These are phyloP conservation scores for Lysiphlebus fabarum DNA, from an alignment of 1,140 invertebrate species.

Conservation along the genomic window DNA sequence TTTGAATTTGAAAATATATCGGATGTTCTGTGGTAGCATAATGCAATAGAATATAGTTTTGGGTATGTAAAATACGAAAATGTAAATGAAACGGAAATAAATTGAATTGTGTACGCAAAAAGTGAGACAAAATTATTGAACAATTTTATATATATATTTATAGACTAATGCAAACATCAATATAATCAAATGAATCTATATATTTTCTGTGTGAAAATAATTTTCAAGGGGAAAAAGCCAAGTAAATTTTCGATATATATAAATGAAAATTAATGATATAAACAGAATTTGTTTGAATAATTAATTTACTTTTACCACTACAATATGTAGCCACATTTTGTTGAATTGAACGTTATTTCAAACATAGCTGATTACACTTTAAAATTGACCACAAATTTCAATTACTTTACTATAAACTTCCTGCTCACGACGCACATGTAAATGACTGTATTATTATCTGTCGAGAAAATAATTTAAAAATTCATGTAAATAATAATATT, in stretches of 20 bases:
- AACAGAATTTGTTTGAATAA: conserved; percentile 44
- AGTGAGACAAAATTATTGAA: no score
- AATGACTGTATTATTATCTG: background rate
- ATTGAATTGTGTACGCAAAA: no score
- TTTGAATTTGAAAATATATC: background rate
- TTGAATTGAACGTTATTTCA: conserved; percentile 44
- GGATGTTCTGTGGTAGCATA: background rate
- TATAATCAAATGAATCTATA: no score
- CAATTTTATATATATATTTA: no score
- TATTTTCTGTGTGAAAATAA: no score
- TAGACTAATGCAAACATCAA: background rate
- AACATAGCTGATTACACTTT: conserved; percentile 46
- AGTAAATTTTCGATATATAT: background rate
- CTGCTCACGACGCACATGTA: background rate
- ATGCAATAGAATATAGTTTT: conserved; percentile 5
- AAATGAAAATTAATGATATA: conserved; percentile 32
- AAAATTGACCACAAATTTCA: conserved; percentile 50
- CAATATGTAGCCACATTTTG: conserved; percentile 19
- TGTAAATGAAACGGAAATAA: no score
- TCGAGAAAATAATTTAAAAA: no score
- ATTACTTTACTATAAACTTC: conserved; percentile 45
- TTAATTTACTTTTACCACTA: conserved; percentile 39
- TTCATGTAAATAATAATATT: background rate
- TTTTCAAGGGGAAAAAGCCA: background rate
- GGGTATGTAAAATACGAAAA: no score